These are phyloP conservation scores for Drosophila merina DNA, from an alignment of 2,888 invertebrate species.

Conservation along the genomic window DNA sequence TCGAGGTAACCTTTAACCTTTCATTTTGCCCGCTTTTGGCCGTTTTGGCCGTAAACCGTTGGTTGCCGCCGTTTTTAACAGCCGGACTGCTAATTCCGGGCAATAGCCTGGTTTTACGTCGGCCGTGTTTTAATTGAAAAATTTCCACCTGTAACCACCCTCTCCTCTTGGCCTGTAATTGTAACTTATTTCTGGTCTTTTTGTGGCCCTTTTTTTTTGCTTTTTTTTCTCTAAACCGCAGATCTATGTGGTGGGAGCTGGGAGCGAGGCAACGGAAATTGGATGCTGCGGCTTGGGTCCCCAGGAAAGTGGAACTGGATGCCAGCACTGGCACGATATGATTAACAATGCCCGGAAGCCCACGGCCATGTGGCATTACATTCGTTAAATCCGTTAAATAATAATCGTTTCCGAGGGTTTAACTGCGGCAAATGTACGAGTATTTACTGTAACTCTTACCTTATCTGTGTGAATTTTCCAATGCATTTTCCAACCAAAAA, in stretches of 20 bases:
- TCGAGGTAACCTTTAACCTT: constrained; percentile 87
- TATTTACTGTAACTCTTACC: background rate
- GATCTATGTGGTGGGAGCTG: constrained; percentile 83
- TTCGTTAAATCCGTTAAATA: constrained; percentile 85
- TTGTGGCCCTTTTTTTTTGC: background rate
- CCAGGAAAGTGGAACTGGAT: constrained; percentile 84
- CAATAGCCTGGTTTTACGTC: constrained; percentile 41
- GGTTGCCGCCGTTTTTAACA: constrained; percentile 27
- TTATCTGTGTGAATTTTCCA: constrained; percentile 35
- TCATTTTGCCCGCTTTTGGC: background rate
- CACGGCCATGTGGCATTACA: constrained; percentile 95
- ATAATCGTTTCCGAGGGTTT: constrained; percentile 1
- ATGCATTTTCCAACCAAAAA: constrained; percentile 23
- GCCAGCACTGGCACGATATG: constrained; percentile 96
- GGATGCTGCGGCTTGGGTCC: constrained; percentile 84
- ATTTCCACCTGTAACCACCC: background rate
- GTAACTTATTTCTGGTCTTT: background rate
- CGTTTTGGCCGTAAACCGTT: constrained; percentile 20
- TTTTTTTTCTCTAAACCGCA: constrained; percentile 41
- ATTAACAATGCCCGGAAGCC: constrained; percentile 93
- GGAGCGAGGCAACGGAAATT: constrained; percentile 83
- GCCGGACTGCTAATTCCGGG: constrained; percentile 41
- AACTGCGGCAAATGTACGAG: background rate
- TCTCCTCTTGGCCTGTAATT: background rate
- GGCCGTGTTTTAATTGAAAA: constrained; percentile 46